Evolutionary conservation across 30 jellyfish, hydroid and myxozoan genomes (phyloP), one percentile per base, ranked within the genome.

Genomic region (Nemopilema nomurai): DNA sequence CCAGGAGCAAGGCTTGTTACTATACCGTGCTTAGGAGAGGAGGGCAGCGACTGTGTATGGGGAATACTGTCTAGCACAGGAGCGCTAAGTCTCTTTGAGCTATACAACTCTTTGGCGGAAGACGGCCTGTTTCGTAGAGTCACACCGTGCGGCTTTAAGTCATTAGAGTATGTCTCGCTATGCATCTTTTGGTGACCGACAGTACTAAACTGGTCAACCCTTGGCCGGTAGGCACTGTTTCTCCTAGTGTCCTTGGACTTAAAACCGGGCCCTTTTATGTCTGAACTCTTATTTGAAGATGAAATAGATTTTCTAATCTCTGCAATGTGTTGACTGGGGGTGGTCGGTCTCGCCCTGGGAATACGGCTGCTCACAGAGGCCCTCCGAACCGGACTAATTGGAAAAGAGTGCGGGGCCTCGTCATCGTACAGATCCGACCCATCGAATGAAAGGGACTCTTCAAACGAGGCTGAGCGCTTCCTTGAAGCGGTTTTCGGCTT

Each of bases 291-390:
- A 73, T 66, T 51, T 25, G 97, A 57, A 52, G 77, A 80, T 24
- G 97, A 85, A 49, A 89, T 88, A 18, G 93, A 84, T 41, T 90
- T 94, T 49, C 99, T 87, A 1, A 94, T 89, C 64, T 89, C 96
- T 3, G 93, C 96, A 68, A 94, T 89, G 75, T 94, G 96, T n/a
- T 79, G 90, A 49, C 99, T 77, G 19, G 96, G 90, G 17, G 96
- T 82, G 19, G 97, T 90, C 76, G 90, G 76, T 22, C 85, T 88
- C 0, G 96, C 96, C 69, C 97, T 87, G 31, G 99, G 99, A 20
- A 94, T 94, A 28, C 96, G 86, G 67, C 99, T 94, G 16, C 88
- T 27, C 72, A 72, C 16, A 1, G 94, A 78, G 49, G 79, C 86
- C 83, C 95, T 89, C 51, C 77, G 81, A 57, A 68, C 89, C 25